Base-by-base conservation (phyloP, 2,797 vertebrate species). In the Takifugu ocellatus region DNA sequence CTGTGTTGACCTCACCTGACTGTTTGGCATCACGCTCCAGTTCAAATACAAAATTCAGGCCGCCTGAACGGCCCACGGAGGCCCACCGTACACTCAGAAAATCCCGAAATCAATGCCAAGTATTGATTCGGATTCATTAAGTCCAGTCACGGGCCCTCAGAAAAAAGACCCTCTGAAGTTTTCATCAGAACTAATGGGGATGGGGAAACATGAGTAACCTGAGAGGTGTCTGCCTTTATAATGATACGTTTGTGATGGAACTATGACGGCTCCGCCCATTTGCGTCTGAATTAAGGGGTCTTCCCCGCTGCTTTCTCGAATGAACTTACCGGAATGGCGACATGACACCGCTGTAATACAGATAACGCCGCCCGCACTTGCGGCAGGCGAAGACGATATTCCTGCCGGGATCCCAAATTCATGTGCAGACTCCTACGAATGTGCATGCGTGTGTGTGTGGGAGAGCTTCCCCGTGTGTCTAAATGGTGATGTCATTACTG, bases 91-190 rank as follows among this genome's bases (percentile, higher is more conserved):
- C 61, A 62, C 65, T 70, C 56, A 52, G 59, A 71, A 72, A 75
- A 75, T 60, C 61, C 82, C 70, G 33, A 71, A 74, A 84, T 86
- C 74, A 77, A 82, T 84, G 63, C 51, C 52, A 62, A 48, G 68
- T 72, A 87, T 87, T 66, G 84, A 90, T 86, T 78, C 25, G 58
- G 36, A 75, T 78, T 84, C 77, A 79, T 83, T 77, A 71, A 77
- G 70, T 73, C 70, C 52, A 50, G 74, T 72, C 70, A 61, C 56
- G 68, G n/a, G 54, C 47, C 66, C 45, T 61, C 58, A 49, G 51
- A 21, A 21, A 21, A 21, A 21, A 7, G 25, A 48, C 54, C 2
- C 7, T 62, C 56, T 49, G 60, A 69, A 73, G 56, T 59, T 64
- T 63, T 59, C 49, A 66, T 51, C 48, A 65, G 68, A 76, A 62